A percentile compares a stretch with the other conserved stretches of the same genome.
phyloP scores from a whole-genome alignment of 2,797 vertebrate species.

The Salarias fasciatus region DNA sequence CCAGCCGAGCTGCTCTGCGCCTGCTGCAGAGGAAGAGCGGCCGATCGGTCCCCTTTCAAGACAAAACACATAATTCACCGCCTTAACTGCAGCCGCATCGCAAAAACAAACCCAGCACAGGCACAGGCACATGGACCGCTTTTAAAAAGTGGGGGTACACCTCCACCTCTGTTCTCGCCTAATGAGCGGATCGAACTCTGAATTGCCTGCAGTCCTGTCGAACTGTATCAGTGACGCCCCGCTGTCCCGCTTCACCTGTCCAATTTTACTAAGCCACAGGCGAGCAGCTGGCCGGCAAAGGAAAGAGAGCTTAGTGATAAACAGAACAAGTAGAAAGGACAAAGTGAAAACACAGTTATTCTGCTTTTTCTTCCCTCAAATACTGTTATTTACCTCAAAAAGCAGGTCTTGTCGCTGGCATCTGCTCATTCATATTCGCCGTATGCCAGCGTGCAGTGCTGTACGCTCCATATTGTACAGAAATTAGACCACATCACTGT shows the following conservation, averaged over 20 bases:
- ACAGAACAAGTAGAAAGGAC: no score
- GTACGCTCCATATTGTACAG: no score
- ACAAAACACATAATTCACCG: conserved; percentile 43
- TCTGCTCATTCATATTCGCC: no score
- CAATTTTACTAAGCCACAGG: conserved; percentile 75
- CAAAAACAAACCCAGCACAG: conserved; percentile 16
- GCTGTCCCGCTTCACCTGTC: conserved; percentile 71
- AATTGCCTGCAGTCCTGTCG: conserved; percentile 55
- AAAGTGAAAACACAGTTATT: no score
- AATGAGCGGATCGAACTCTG: conserved; percentile 64
- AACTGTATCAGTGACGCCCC: conserved; percentile 70
- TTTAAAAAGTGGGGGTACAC: conserved; percentile 4
- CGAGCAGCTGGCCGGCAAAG: conserved; percentile 38
- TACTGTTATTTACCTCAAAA: no score
- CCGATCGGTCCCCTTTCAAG: conserved; percentile 11
- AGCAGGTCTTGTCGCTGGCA: no score
- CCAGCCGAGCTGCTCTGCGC: conserved; percentile 33
- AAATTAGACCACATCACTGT: conserved; percentile 61
- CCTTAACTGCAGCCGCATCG: conserved; percentile 21
- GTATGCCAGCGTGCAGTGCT: no score
- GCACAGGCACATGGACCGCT: not conserved
- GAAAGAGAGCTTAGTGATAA: no score
- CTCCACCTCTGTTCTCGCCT: conserved; percentile 43
- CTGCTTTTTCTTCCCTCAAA: no score
- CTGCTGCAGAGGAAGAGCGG: conserved; percentile 28